These are phyloP conservation scores for Babyrousa celebensis DNA, from an alignment of 2,797 vertebrate species.

Conservation along the genomic window DNA sequence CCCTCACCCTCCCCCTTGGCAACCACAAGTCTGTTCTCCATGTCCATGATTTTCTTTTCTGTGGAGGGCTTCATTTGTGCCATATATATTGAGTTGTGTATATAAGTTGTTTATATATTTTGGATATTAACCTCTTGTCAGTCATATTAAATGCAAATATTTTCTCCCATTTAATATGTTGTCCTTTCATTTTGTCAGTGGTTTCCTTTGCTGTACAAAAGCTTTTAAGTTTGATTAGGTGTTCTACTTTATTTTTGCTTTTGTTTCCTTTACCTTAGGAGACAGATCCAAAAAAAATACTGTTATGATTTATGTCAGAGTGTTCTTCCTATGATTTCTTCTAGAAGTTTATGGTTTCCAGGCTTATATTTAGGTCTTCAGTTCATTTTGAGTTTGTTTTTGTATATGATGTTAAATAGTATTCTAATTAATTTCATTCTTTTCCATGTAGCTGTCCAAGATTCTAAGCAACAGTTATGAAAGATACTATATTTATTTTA, in stretches of 20 bases:
- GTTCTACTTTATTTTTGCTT: not conserved
- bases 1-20: too few species aligned
- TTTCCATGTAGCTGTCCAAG: not conserved
- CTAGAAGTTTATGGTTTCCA: not conserved
- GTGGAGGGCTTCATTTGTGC: too few species aligned
- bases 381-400: not conserved
- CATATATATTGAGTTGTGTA: not conserved
- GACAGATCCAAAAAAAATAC: not conserved
- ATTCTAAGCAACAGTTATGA: not conserved
- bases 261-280: not conserved
- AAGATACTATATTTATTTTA: not conserved
- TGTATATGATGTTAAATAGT: not conserved
- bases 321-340: not conserved
- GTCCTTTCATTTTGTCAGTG: not conserved
- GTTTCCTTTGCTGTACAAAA: not conserved
- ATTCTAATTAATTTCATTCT: not conserved
- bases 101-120: not conserved
- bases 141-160: not conserved
- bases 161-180: not conserved
- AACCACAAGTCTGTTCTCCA: too few species aligned
- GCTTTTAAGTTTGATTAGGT: not conserved
- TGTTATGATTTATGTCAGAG: not conserved
- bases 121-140: not conserved
- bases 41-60: not conserved
- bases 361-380: not conserved